These are phyloP conservation scores for Perognathus longimembris DNA, from an alignment of 2,113 vertebrate genomes.

Conservation along the genomic window DNA sequence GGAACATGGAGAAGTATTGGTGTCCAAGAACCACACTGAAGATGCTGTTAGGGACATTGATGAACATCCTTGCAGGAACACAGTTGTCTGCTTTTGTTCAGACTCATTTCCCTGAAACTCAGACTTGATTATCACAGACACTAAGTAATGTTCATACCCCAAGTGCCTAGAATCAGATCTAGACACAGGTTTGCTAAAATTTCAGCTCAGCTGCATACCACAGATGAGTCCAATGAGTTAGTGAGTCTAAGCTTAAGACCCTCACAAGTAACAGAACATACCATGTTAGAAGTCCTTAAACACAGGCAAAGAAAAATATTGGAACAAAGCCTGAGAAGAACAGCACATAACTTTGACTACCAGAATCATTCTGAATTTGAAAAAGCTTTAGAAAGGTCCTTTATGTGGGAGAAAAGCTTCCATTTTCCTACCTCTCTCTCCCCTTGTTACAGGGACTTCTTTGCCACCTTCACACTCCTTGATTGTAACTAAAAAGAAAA, in stretches of 20 bases:
- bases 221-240: neutral
- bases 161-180: neutral
- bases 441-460: conserved; percentile 13
- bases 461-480: conserved; percentile 8
- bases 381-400: neutral
- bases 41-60: neutral
- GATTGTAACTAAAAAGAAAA: conserved; percentile 55
- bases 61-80: neutral
- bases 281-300: neutral
- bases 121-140: neutral
- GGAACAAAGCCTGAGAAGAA: neutral
- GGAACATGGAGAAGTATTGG: neutral
- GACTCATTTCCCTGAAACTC: neutral
- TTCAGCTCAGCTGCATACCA: neutral
- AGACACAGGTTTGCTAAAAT: neutral
- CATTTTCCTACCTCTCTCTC: conserved; percentile 1
- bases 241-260: neutral
- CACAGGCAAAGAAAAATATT: conserved; percentile 35
- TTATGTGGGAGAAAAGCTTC: neutral
- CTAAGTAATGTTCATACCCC: neutral
- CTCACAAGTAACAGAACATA: neutral
- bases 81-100: neutral
- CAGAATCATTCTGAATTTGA: neutral
- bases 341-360: neutral
- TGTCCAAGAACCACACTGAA: neutral